phyloP scores from a whole-genome alignment of 2,888 invertebrate genomes.

The Lucinisca nassula region DNA sequence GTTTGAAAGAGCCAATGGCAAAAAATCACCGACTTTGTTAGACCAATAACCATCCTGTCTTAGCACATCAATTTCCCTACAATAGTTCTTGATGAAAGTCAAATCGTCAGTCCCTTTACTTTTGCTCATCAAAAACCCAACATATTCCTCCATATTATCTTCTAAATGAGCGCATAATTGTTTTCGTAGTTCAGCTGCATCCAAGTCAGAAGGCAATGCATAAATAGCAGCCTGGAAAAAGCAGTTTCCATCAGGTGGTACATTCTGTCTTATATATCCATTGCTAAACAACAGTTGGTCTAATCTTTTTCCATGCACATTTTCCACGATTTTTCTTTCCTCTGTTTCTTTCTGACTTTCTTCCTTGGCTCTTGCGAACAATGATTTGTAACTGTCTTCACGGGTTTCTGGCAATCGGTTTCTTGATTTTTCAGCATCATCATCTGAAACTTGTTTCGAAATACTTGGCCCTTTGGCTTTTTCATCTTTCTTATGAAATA shows the following conservation, averaged over 20 bases:
- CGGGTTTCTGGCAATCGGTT: neutral
- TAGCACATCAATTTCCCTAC: neutral
- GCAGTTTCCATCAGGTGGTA: conserved; percentile 23
- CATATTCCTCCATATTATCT: neutral
- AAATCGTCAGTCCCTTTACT: neutral
- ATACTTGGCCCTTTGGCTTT: neutral
- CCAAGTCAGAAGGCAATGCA: neutral
- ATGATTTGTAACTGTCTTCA: neutral
- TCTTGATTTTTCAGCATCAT: neutral
- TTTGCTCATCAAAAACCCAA: neutral
- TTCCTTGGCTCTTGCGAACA: neutral
- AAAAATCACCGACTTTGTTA: neutral
- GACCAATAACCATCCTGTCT: conserved; percentile 5
- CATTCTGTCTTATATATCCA: neutral
- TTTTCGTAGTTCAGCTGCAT: neutral
- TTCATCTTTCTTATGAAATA: neutral
- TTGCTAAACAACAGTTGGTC: conserved; percentile 13
- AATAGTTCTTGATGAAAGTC: neutral
- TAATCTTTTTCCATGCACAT: neutral
- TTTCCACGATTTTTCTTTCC: neutral
- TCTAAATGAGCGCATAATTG: neutral
- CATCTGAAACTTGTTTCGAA: neutral
- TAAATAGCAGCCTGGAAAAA: conserved; percentile 7
- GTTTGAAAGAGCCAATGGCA: neutral
- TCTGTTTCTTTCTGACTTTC: neutral